Percentiles rank a stretch among this genome's conserved stretches.
Conservation (phyloP, 1,140 invertebrate species). For the Chionoecetes opilio region DNA sequence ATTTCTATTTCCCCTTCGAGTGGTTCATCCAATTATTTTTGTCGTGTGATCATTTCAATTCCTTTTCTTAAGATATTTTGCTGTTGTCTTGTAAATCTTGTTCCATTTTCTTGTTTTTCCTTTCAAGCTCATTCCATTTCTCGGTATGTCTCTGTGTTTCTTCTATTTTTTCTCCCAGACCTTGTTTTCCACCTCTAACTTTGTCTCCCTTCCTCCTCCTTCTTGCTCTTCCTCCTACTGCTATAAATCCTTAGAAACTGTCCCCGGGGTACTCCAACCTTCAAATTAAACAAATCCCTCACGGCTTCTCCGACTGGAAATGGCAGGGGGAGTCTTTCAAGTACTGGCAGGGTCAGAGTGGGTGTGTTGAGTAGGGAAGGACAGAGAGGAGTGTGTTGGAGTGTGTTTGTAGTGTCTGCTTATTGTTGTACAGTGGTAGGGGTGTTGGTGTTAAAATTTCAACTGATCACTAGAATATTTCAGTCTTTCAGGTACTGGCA, state of each 20-base stretch:
- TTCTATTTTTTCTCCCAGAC: neutral
- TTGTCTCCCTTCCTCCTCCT: neutral
- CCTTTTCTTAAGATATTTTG: too few relatives aligned
- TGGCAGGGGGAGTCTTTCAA: neutral
- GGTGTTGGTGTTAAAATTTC: too few relatives aligned
- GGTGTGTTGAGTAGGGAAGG: neutral
- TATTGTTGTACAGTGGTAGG: too few relatives aligned
- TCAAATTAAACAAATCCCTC: constrained; percentile 30
- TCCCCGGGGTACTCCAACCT: neutral
- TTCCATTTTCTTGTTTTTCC: too few relatives aligned
- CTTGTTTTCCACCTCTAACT: neutral
- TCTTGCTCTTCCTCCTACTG: neutral
- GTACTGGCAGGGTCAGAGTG: neutral
- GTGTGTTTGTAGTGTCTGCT: neutral
- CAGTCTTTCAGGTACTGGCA: neutral
- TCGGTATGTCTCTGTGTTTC: neutral
- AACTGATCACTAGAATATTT: too few relatives aligned
- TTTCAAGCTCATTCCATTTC: neutral
- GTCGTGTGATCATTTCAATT: too few relatives aligned
- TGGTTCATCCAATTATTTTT: too few relatives aligned
- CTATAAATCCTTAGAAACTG: neutral
- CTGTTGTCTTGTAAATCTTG: too few relatives aligned
- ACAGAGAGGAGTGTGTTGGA: neutral
- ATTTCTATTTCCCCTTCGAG: neutral
- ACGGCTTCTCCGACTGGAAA: neutral